These are phyloP conservation scores for Zingel zingel DNA, from an alignment of 2,113 vertebrate species.

Conservation along the genomic window DNA sequence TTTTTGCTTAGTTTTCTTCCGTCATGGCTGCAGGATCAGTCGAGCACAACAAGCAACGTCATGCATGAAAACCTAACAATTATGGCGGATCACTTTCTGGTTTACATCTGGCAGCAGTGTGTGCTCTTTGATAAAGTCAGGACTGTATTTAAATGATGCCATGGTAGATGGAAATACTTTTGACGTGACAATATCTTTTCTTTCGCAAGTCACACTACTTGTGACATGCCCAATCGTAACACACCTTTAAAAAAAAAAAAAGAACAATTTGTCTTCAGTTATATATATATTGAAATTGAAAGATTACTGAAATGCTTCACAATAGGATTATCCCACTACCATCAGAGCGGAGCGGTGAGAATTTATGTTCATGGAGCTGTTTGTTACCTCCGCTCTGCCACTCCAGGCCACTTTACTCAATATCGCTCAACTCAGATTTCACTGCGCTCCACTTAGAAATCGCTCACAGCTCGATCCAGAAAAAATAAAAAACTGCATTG, in stretches of 20 bases:
- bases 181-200: not conserved
- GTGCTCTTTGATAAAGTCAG: not conserved
- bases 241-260: not conserved
- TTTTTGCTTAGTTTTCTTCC: not conserved
- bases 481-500: too few species aligned
- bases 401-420: too few species aligned
- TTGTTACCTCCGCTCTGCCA: too few species aligned
- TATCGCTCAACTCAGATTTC: too few species aligned
- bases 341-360: too few species aligned
- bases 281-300: not conserved
- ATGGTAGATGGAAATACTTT: not conserved
- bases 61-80: not conserved
- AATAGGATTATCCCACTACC: not conserved
- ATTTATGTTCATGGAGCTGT: too few species aligned
- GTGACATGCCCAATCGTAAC: not conserved
- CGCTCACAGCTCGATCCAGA: too few species aligned
- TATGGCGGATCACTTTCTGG: not conserved
- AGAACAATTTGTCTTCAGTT: not conserved
- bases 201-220: not conserved
- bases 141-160: not conserved
- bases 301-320: not conserved
- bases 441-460: too few species aligned
- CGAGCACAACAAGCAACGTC: not conserved
- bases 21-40: not conserved
- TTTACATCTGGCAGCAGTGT: slow-evolving; percentile 2